Conservation (phyloP, 2,888 invertebrate genomes). For the Hemistola chrysoprasaria region DNA sequence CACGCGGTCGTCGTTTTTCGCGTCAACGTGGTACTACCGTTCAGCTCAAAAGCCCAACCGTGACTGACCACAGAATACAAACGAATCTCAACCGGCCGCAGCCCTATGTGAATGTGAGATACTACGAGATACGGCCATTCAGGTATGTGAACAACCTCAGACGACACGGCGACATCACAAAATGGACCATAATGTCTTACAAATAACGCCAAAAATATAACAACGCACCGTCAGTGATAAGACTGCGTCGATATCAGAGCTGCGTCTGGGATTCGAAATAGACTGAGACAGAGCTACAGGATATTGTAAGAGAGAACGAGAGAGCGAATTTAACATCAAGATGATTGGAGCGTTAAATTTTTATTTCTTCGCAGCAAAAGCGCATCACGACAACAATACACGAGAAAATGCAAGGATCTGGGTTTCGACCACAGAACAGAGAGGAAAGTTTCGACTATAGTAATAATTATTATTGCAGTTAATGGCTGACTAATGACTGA, state of each 20-base stretch:
- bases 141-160: conserved; percentile 74
- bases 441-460: too few relatives aligned
- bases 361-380: conserved; percentile 73
- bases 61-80: conserved; percentile 46
- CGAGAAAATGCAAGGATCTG: conserved; percentile 12
- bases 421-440: conserved; percentile 22
- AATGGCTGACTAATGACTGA: too few relatives aligned
- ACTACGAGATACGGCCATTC: conserved; percentile 77
- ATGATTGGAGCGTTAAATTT: conserved; percentile 77
- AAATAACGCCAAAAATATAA: conserved; percentile 47
- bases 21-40: conserved; percentile 26
- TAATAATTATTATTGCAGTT: too few relatives aligned
- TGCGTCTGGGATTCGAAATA: conserved; percentile 71
- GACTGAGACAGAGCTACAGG: conserved; percentile 46
- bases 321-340: conserved; percentile 58
- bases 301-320: conserved; percentile 39
- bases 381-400: conserved; percentile 62
- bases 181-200: conserved; percentile 42
- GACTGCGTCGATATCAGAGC: conserved; percentile 79
- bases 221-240: conserved; percentile 57
- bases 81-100: conserved; percentile 49
- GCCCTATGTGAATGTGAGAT: conserved; percentile 54
- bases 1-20: conserved; percentile 53
- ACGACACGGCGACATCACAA: conserved; percentile 44
- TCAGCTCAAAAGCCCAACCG: conserved; percentile 36